phyloP scores from a whole-genome alignment of 1,140 invertebrate species.

The Ceratina australensis region DNA sequence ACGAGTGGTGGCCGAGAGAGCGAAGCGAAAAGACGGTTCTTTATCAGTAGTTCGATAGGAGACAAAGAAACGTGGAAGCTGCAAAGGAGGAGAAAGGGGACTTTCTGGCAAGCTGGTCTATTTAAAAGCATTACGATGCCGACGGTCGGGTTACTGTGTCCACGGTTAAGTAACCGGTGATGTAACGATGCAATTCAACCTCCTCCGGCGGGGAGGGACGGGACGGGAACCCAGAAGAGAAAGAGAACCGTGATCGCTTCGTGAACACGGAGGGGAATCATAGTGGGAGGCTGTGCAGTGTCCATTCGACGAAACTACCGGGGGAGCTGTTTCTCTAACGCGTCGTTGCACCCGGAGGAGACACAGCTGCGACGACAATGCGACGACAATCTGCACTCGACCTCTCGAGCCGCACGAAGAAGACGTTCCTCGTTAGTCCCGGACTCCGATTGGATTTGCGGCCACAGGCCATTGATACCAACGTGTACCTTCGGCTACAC shows the following conservation, averaged over 20 bases:
- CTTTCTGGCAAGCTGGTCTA: conserved; percentile 40
- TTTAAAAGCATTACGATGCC: conserved; percentile 52
- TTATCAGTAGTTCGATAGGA: not conserved
- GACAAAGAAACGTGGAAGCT: not conserved
- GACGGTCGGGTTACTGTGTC: conserved; percentile 42
- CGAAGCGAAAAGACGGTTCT: not conserved
- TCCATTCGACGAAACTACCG: conserved; percentile 49
- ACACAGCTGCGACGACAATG: conserved; percentile 42
- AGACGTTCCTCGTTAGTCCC: conserved; percentile 32
- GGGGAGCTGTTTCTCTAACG: conserved; percentile 44
- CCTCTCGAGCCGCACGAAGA: conserved; percentile 39
- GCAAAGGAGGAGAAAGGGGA: not conserved
- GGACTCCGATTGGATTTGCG: not conserved
- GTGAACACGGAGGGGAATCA: not conserved
- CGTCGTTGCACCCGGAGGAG: conserved; percentile 15
- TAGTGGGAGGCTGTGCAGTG: not conserved
- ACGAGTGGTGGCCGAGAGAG: too few species aligned
- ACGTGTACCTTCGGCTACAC: not conserved
- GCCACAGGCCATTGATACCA: not conserved
- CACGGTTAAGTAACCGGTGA: conserved; percentile 62
- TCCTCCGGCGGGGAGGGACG: conserved; percentile 13
- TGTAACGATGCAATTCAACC: conserved; percentile 58
- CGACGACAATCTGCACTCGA: conserved; percentile 40
- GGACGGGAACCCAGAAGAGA: not conserved
- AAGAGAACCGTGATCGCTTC: conserved; percentile 37